A percentile compares a stretch with the other conserved stretches of the same genome.
Conservation (phyloP, 2,797 vertebrate species). For the Arnoldichthys spilopterus region DNA sequence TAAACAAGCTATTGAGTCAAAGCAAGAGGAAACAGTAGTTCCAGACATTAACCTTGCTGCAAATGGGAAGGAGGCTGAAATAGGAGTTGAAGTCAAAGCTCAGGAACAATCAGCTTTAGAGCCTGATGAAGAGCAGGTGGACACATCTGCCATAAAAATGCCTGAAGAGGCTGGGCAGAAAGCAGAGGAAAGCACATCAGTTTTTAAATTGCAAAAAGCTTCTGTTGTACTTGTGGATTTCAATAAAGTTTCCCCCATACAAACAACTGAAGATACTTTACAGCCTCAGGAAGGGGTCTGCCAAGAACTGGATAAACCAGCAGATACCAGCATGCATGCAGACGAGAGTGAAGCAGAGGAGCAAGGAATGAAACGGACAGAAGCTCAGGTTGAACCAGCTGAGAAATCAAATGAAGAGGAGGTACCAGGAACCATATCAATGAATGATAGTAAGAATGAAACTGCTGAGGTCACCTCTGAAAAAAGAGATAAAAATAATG, state of each 20-base stretch:
- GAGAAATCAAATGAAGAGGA: background rate
- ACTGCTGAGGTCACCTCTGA: slow-evolving; percentile 53
- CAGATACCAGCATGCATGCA: background rate
- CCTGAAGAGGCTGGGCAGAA: background rate
- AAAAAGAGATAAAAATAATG: slow-evolving; percentile 62
- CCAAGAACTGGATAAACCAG: background rate
- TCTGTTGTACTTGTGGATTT: slow-evolving; percentile 21
- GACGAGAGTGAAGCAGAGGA: background rate
- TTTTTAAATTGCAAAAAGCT: background rate
- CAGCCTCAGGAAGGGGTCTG: background rate
- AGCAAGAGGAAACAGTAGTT: background rate
- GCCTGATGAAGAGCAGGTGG: background rate
- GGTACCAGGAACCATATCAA: background rate
- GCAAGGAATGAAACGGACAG: background rate
- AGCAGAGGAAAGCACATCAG: background rate
- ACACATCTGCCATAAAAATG: background rate
- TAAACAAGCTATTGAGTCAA: background rate
- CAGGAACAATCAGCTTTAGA: background rate
- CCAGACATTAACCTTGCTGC: background rate
- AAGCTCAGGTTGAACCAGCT: background rate
- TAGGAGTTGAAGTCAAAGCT: background rate
- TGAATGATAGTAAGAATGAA: background rate
- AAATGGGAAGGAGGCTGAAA: background rate
- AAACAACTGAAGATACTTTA: slow-evolving; percentile 4
- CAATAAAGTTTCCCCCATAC: background rate